These are phyloP conservation scores for Zaprionus inermis DNA, from an alignment of 1,140 invertebrate species.

Conservation along the genomic window DNA sequence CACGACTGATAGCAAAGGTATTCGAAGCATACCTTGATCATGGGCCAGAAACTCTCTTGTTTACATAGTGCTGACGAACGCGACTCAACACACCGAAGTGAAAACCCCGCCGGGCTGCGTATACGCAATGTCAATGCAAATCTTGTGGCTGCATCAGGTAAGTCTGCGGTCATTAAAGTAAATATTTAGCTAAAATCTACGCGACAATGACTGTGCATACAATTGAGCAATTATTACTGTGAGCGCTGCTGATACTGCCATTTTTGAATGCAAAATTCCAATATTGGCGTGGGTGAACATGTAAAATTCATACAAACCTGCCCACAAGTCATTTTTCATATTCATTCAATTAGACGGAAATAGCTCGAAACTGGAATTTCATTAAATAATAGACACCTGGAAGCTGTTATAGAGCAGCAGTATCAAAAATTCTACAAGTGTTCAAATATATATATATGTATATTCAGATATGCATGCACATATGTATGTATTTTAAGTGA, in stretches of 20 bases:
- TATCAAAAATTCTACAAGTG: conserved; percentile 38
- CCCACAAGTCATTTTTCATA: conserved; percentile 27
- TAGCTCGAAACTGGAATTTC: conserved; percentile 33
- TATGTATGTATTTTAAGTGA: conserved; percentile 17
- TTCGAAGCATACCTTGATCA: conserved; percentile 15
- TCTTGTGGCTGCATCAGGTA: conserved; percentile 37
- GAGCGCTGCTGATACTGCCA: conserved; percentile 28
- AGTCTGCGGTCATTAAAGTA: not conserved
- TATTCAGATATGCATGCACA: conserved; percentile 11
- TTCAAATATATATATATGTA: conserved; percentile 8
- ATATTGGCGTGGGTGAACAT: conserved; percentile 29
- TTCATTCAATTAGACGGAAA: conserved; percentile 25
- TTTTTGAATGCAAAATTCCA: conserved; percentile 32
- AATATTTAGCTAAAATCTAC: conserved; percentile 2
- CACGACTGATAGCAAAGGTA: conserved; percentile 9
- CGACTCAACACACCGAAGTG: conserved; percentile 1
- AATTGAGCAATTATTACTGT: conserved; percentile 25
- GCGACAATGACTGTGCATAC: conserved; percentile 20
- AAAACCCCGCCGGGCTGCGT: conserved; percentile 25
- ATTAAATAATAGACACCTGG: conserved; percentile 52
- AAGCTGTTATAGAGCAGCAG: conserved; percentile 34
- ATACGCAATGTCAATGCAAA: conserved; percentile 46
- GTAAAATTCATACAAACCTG: conserved; percentile 28
- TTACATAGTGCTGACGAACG: conserved; percentile 12
- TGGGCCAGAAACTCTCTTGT: conserved; percentile 47